Evolutionary conservation across 2,888 invertebrate species (phyloP).

Genomic region (Calameuta idolon): DNA sequence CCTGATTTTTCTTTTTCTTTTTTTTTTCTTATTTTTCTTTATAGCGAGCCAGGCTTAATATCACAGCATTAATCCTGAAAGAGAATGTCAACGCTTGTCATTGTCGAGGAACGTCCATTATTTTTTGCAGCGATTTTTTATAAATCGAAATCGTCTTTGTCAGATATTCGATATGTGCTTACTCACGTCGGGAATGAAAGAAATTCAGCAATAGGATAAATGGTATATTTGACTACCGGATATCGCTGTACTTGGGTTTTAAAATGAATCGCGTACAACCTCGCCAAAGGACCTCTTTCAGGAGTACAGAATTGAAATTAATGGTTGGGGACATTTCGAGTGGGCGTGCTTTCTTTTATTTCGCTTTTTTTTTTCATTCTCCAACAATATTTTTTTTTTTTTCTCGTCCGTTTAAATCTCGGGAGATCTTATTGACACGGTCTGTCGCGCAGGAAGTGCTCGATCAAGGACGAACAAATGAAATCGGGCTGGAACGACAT

Average conservation of each 20-base stretch:
- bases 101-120: neutral
- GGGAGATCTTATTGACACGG: neutral
- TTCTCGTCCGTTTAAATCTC: neutral
- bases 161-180: neutral
- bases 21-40: neutral
- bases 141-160: neutral
- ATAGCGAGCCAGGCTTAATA: neutral
- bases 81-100: neutral
- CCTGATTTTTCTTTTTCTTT: neutral
- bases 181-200: neutral
- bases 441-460: slow-evolving; percentile 14
- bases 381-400: neutral
- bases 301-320: slow-evolving; percentile 17
- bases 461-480: slow-evolving; percentile 23
- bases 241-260: neutral
- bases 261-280: neutral
- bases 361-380: neutral
- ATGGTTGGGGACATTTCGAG: slow-evolving; percentile 22
- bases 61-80: neutral
- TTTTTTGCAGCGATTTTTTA: neutral
- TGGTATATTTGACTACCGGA: neutral
- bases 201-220: neutral
- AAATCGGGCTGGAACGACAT: slow-evolving; percentile 7
- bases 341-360: slow-evolving; percentile 5
- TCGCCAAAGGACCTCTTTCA: neutral